These are phyloP conservation scores for Gavialis gangeticus DNA, from an alignment of 2,113 vertebrate genomes.

Conservation along the genomic window DNA sequence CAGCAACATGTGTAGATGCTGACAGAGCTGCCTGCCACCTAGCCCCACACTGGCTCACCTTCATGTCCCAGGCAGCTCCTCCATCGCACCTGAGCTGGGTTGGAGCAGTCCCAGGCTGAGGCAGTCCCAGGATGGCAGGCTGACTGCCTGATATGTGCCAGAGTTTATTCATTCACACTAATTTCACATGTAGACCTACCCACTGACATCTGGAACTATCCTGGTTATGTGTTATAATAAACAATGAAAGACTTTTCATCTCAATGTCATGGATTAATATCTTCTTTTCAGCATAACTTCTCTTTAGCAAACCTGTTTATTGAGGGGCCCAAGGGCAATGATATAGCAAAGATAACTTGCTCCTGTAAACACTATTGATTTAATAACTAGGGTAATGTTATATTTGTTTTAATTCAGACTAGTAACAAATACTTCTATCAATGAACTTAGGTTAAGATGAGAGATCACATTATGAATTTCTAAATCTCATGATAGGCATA, in stretches of 20 bases:
- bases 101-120: no score
- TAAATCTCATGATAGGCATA: not conserved
- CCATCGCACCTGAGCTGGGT: no score
- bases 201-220: not conserved
- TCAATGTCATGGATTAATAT: not conserved
- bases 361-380: not conserved
- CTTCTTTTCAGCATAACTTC: accelerated
- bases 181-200: not conserved
- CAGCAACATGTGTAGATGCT: no score
- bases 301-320: not conserved
- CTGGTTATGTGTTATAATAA: not conserved
- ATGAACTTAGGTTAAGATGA: not conserved
- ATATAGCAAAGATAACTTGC: not conserved
- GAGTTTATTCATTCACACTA: no score
- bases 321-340: not conserved
- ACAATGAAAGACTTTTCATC: not conserved
- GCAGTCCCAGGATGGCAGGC: no score
- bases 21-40: no score
- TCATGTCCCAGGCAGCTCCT: no score
- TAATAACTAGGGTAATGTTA: not conserved
- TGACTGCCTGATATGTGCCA: no score
- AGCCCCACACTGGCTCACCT: no score
- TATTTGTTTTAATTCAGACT: not conserved
- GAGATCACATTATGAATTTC: not conserved
- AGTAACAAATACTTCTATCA: not conserved